These are phyloP conservation scores for Tiphia femorata DNA, from an alignment of 2,888 invertebrate genomes.

Conservation along the genomic window DNA sequence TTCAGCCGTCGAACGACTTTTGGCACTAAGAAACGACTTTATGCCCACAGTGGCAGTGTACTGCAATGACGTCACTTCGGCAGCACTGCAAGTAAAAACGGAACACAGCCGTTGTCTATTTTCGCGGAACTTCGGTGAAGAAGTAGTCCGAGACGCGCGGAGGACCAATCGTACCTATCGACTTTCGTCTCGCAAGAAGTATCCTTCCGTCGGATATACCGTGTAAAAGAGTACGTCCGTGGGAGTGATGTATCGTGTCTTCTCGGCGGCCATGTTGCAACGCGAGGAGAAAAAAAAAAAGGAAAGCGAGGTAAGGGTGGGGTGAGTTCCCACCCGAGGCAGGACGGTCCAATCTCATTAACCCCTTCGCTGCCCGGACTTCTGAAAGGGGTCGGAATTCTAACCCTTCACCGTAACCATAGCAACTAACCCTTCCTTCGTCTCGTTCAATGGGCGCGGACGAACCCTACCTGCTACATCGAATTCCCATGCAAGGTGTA, in stretches of 20 bases:
- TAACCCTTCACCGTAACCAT: constrained; percentile 56
- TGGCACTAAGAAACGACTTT: too few relatives aligned
- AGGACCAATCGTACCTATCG: too few relatives aligned
- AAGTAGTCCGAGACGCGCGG: too few relatives aligned
- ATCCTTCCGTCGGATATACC: too few relatives aligned
- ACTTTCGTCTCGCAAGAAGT: too few relatives aligned
- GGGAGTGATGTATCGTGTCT: background rate
- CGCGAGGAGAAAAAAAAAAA: constrained; percentile 11
- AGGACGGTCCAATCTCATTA: constrained; percentile 55
- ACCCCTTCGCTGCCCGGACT: constrained; percentile 55
- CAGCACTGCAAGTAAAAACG: too few relatives aligned
- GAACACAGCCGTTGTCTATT: too few relatives aligned
- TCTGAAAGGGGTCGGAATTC: constrained; percentile 48
- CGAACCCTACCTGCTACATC: constrained; percentile 43
- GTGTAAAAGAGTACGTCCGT: background rate
- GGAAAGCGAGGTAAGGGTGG: constrained; percentile 14
- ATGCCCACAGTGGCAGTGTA: too few relatives aligned
- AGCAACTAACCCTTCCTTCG: constrained; percentile 51
- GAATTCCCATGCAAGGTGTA: constrained; percentile 31
- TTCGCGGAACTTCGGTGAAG: too few relatives aligned
- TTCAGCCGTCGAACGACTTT: too few relatives aligned
- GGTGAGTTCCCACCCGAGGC: constrained; percentile 26
- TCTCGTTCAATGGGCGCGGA: constrained; percentile 44
- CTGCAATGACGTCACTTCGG: too few relatives aligned
- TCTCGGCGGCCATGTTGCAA: constrained; percentile 27